A percentile compares a stretch with the other conserved stretches of the same genome.
These are phyloP conservation scores for Teinopalpus imperialis DNA, from an alignment of 2,888 invertebrate genomes.

Conservation along the genomic window DNA sequence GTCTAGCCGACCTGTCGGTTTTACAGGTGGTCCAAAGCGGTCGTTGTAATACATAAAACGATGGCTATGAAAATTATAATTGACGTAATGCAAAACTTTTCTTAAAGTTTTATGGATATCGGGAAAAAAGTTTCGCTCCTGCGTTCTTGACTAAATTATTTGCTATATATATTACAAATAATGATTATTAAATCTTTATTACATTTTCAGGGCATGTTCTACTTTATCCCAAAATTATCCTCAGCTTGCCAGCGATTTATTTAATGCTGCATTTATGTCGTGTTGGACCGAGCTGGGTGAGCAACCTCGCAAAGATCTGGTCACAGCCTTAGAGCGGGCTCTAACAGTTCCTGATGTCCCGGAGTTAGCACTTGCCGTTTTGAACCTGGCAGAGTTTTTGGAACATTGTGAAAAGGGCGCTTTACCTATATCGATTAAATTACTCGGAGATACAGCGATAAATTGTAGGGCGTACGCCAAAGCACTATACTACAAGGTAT, in stretches of 20 bases:
- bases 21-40: too few species aligned
- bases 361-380: slow-evolving; percentile 95
- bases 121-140: too few species aligned
- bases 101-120: too few species aligned
- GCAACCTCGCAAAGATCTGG: slow-evolving; percentile 91
- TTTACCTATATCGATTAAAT: slow-evolving; percentile 92
- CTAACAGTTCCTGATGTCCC: slow-evolving; percentile 95
- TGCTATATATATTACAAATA: too few species aligned
- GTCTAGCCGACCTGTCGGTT: too few species aligned
- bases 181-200: too few species aligned
- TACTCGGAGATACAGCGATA: slow-evolving; percentile 96
- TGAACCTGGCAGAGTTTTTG: slow-evolving; percentile 99
- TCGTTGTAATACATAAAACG: too few species aligned
- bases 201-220: slow-evolving; percentile 88
- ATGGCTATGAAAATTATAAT: too few species aligned
- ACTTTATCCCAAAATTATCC: slow-evolving; percentile 95
- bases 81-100: too few species aligned
- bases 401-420: slow-evolving; percentile 99
- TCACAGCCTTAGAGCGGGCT: slow-evolving; percentile 92
- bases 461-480: slow-evolving; percentile 91
- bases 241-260: slow-evolving; percentile 95
- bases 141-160: too few species aligned
- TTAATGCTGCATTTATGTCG: slow-evolving; percentile 99
- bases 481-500: slow-evolving; percentile 83
- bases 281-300: slow-evolving; percentile 98